These are phyloP conservation scores for Rhynchopsitta pachyrhyncha DNA, from an alignment of 2,113 vertebrate genomes.

Conservation along the genomic window DNA sequence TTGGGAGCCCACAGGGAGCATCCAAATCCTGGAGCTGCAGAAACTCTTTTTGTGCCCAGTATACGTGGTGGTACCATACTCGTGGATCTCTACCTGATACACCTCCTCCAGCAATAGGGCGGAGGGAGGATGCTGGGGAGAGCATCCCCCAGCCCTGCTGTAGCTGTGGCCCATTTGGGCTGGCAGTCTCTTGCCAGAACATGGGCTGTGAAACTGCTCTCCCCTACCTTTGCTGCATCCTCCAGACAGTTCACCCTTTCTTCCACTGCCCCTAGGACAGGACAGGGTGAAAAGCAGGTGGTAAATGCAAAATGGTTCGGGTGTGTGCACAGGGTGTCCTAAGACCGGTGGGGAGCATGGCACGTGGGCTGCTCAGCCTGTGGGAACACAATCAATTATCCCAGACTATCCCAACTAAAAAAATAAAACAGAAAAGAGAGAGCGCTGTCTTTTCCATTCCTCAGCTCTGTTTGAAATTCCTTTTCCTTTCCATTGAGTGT, in stretches of 20 bases:
- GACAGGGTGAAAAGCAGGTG: background rate
- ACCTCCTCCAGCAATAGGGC: background rate
- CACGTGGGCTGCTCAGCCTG: background rate
- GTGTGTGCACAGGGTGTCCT: background rate
- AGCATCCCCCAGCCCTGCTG: background rate
- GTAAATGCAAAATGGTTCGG: background rate
- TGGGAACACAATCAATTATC: background rate
- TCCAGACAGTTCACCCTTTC: background rate
- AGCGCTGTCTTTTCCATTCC: background rate
- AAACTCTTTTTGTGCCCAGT: fast-evolving
- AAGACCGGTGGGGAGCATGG: background rate
- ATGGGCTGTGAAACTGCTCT: background rate
- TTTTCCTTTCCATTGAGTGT: background rate
- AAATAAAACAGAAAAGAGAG: background rate
- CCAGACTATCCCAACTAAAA: background rate
- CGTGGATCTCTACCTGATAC: background rate
- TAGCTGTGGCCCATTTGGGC: fast-evolving
- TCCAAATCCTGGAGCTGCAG: fast-evolving
- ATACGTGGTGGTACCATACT: fast-evolving
- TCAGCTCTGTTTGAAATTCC: background rate
- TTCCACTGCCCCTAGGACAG: background rate
- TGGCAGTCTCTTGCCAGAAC: background rate
- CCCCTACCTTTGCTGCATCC: background rate
- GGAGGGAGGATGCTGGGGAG: background rate
- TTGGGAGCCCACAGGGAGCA: fast-evolving